Percentiles rank a stretch among this genome's conserved stretches.
phyloP scores from a whole-genome alignment of 2,113 vertebrate species.

The Xyrauchen texanus region DNA sequence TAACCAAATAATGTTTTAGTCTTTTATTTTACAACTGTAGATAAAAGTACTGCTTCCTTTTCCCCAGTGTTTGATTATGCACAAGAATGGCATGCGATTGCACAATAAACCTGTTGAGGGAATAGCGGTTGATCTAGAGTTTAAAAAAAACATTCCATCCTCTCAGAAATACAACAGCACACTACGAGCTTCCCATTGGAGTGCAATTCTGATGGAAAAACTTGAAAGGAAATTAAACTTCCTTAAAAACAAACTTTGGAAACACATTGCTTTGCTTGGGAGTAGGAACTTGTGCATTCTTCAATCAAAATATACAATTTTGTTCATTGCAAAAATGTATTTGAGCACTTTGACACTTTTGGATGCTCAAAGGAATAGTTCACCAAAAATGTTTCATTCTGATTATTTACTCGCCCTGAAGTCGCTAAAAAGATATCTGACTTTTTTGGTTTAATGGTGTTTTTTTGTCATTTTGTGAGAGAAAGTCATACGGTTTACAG shows the following conservation, averaged over 20 bases:
- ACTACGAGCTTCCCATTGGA: background rate
- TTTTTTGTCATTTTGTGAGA: too few species aligned
- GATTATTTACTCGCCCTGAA: too few species aligned
- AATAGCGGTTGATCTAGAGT: background rate
- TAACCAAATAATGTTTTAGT: background rate
- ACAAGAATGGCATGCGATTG: background rate
- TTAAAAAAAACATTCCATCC: slow-evolving; percentile 31
- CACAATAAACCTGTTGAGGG: background rate
- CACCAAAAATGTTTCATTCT: too few species aligned
- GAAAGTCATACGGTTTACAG: too few species aligned
- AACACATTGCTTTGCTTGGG: background rate
- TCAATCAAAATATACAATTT: background rate
- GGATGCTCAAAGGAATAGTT: too few species aligned
- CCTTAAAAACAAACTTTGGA: slow-evolving; percentile 22
- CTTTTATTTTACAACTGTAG: background rate
- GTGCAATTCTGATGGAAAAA: background rate
- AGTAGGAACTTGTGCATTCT: background rate
- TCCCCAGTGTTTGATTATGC: background rate
- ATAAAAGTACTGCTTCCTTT: background rate
- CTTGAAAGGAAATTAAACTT: slow-evolving; percentile 42
- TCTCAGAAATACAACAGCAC: slow-evolving; percentile 36
- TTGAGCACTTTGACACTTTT: too few species aligned
- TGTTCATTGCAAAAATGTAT: background rate
- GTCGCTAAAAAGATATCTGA: too few species aligned
- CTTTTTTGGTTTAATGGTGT: too few species aligned